phyloP scores from a whole-genome alignment of 2,888 invertebrate species.

The Eupithecia subumbrata region DNA sequence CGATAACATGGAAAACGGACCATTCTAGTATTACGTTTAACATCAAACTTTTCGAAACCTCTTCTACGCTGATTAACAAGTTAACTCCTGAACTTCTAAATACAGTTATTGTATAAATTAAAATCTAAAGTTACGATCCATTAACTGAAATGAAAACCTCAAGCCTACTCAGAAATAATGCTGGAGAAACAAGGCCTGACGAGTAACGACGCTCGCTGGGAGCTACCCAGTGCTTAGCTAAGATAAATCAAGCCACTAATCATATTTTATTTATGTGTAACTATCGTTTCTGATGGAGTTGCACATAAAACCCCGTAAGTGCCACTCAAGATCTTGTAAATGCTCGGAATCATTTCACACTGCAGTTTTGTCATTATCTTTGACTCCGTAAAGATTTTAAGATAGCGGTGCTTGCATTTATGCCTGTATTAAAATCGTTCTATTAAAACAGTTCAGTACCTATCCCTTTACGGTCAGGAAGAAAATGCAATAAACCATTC shows the following conservation, averaged over 20 bases:
- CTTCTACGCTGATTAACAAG: neutral
- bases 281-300: slow-evolving; percentile 28
- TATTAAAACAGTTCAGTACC: slow-evolving; percentile 55
- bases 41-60: neutral
- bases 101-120: slow-evolving; percentile 16
- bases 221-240: slow-evolving; percentile 28
- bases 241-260: slow-evolving; percentile 30
- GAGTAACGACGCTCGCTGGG: slow-evolving; percentile 8
- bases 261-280: slow-evolving; percentile 29
- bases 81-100: slow-evolving; percentile 9
- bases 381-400: slow-evolving; percentile 31
- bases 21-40: neutral
- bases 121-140: slow-evolving; percentile 11
- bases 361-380: slow-evolving; percentile 32
- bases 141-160: slow-evolving; percentile 15
- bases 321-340: slow-evolving; percentile 31
- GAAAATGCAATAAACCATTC: slow-evolving; percentile 63
- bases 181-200: slow-evolving; percentile 14
- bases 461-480: slow-evolving; percentile 66
- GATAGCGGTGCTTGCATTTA: slow-evolving; percentile 46
- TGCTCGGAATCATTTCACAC: slow-evolving; percentile 32
- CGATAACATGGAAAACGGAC: neutral
- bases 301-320: slow-evolving; percentile 32
- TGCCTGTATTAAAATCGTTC: slow-evolving; percentile 51
- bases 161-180: slow-evolving; percentile 5